These are phyloP conservation scores for Cataglyphis albicans DNA, from an alignment of 2,888 invertebrate species.

Conservation along the genomic window DNA sequence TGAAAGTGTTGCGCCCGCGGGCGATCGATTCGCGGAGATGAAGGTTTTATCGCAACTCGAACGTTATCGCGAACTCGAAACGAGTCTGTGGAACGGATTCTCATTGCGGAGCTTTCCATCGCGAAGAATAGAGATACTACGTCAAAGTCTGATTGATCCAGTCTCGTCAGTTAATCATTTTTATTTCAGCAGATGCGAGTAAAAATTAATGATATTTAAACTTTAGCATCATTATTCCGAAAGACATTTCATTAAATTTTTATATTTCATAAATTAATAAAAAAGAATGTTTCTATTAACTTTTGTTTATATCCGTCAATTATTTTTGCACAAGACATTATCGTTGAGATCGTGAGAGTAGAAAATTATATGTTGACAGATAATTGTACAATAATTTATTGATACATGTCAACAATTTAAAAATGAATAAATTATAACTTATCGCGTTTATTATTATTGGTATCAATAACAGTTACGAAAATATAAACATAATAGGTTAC, in stretches of 20 bases:
- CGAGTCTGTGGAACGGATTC: slow-evolving; percentile 33
- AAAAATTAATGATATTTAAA: background rate
- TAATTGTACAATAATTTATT: background rate
- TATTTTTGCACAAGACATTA: background rate
- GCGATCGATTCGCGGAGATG: slow-evolving; percentile 68
- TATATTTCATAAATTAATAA: too few species aligned
- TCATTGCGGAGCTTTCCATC: slow-evolving; percentile 17
- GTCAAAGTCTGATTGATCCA: slow-evolving; percentile 23
- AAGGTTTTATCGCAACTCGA: slow-evolving; percentile 58
- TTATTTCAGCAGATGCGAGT: background rate
- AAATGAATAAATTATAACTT: background rate
- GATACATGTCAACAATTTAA: background rate
- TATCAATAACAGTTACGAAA: background rate
- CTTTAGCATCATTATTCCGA: background rate
- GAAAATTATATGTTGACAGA: background rate
- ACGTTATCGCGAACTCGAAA: slow-evolving; percentile 50
- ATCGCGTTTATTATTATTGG: background rate
- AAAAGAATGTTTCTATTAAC: background rate
- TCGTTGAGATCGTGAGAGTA: background rate
- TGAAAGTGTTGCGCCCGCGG: slow-evolving; percentile 69
- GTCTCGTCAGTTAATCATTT: background rate
- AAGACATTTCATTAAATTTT: background rate
- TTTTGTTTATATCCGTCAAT: background rate
- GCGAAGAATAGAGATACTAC: slow-evolving; percentile 24
- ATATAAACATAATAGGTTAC: background rate